A percentile compares a stretch with the other conserved stretches of the same genome.
Conservation (phyloP, 2,797 vertebrate species). For the Calcarius lapponicus region DNA sequence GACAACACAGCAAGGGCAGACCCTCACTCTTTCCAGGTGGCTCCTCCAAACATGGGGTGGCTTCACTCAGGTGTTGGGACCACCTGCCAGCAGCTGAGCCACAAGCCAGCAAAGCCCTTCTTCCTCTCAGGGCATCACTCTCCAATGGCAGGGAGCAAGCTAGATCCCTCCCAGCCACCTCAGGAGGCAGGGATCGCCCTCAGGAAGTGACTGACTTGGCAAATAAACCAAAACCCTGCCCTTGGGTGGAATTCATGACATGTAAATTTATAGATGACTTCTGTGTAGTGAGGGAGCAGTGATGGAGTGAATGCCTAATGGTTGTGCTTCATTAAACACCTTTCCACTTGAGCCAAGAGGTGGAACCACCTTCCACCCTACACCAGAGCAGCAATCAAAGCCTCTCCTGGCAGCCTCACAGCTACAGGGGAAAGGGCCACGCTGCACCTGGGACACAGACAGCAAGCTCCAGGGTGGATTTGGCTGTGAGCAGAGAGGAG, state of each 20-base stretch:
- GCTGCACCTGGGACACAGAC: neutral
- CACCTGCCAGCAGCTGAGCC: rapidly evolving
- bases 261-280: neutral
- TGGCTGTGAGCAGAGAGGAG: neutral
- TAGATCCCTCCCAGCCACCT: rapidly evolving
- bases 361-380: neutral
- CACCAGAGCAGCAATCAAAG: neutral
- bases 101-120: neutral
- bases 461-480: neutral
- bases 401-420: neutral
- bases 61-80: rapidly evolving
- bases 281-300: neutral
- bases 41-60: neutral
- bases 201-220: neutral
- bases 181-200: rapidly evolving
- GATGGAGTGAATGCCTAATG: neutral
- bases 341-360: slow-evolving; percentile 18
- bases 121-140: rapidly evolving
- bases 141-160: neutral
- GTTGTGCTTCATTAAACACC: slow-evolving; percentile 14
- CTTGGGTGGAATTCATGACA: neutral
- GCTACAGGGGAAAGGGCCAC: neutral
- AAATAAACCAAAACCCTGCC: neutral
- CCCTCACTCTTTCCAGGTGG: neutral
- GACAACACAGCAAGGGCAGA: neutral